Evolutionary conservation across 2,797 vertebrate genomes (phyloP).

Genomic region (Bradypodion ventrale): DNA sequence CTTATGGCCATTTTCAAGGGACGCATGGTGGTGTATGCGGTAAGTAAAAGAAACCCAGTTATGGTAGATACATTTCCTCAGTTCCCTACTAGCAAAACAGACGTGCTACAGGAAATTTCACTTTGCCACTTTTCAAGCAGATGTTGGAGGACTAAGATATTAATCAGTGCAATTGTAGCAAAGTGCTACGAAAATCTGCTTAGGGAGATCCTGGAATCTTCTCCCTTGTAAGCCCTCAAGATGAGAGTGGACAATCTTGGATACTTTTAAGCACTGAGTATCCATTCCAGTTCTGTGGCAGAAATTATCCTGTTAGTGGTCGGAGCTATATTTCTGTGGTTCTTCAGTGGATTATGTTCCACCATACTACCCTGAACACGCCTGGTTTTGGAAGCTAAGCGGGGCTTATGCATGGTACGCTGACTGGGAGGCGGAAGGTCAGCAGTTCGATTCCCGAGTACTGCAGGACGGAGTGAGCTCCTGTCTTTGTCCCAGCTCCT

Average conservation of each 20-base stretch:
- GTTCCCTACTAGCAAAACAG: neutral
- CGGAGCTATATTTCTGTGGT: neutral
- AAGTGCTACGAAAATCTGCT: neutral
- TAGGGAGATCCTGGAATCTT: neutral
- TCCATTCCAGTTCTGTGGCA: neutral
- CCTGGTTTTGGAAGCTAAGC: no score
- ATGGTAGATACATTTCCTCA: no score
- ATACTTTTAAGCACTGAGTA: no score
- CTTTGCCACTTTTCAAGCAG: neutral
- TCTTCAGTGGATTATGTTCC: neutral
- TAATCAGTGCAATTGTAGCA: neutral
- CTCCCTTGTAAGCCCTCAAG: neutral
- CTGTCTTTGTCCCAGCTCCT: no score
- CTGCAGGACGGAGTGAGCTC: no score
- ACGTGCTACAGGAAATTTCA: neutral
- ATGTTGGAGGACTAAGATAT: neutral
- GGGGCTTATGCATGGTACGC: no score
- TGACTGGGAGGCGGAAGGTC: no score
- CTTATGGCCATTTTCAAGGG: constrained; percentile 89
- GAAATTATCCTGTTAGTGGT: neutral
- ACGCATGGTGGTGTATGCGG: constrained; percentile 85
- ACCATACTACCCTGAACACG: no score
- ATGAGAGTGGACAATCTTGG: neutral
- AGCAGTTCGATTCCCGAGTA: no score
- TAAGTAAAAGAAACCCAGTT: constrained; percentile 53